A percentile compares a stretch with the other conserved stretches of the same genome.
Evolutionary conservation across 2,113 vertebrate species (phyloP).

Genomic region (Anser brachyrhynchus): DNA sequence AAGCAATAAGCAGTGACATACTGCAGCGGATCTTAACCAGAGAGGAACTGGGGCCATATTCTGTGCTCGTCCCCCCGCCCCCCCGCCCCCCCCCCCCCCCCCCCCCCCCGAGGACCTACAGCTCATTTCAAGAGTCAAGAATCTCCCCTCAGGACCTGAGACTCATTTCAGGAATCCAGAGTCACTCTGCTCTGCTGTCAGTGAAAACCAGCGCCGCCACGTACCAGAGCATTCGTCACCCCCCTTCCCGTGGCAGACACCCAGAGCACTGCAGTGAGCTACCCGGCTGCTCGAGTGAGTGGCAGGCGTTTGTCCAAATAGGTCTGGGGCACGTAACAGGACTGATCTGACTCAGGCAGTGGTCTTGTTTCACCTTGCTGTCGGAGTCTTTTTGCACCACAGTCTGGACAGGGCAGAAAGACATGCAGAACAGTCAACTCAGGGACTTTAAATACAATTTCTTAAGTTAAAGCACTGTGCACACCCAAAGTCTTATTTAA

Average conservation of each 20-base stretch:
- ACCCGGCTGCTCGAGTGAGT: background rate
- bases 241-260: background rate
- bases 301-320: background rate
- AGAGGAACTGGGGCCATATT: background rate
- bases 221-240: background rate
- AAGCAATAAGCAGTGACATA: background rate
- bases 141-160: background rate
- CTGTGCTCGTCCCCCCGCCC: background rate
- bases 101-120: background rate
- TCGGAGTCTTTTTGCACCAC: background rate
- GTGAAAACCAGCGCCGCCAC: background rate
- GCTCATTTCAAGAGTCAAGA: slow-evolving; percentile 45
- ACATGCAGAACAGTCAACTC: background rate
- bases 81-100: background rate
- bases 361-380: background rate
- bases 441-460: background rate
- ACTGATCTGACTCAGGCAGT: background rate
- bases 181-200: slow-evolving; percentile 1
- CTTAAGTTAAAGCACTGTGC: background rate
- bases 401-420: background rate
- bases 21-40: background rate
- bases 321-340: fast-evolving
- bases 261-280: background rate
- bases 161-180: slow-evolving; percentile 55
- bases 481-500: background rate